A percentile compares a stretch with the other conserved stretches of the same genome.
phyloP scores from a whole-genome alignment of 2,888 invertebrate genomes.

The Drosophila subquinaria region DNA sequence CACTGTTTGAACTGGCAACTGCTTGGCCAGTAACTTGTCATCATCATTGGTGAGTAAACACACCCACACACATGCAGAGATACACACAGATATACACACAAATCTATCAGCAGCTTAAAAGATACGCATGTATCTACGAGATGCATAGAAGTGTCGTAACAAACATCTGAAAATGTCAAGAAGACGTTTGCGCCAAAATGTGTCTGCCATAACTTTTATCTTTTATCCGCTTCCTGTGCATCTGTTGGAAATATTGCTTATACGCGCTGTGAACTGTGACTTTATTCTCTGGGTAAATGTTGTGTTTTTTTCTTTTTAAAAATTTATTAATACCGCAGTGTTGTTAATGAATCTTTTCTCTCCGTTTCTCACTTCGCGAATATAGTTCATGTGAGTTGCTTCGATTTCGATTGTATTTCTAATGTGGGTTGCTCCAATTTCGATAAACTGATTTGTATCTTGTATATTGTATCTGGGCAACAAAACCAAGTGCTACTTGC shows the following conservation, averaged over 20 bases:
- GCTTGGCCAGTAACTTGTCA: constrained; percentile 46
- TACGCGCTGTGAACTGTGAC: constrained; percentile 49
- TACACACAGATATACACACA: neutral
- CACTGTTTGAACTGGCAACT: constrained; percentile 19
- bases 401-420: constrained; percentile 29
- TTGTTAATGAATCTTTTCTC: no score
- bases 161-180: constrained; percentile 24
- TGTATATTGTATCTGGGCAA: constrained; percentile 33
- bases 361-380: no score
- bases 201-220: neutral
- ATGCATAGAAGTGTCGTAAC: constrained; percentile 6
- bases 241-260: constrained; percentile 59
- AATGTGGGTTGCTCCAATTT: constrained; percentile 55
- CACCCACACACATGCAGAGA: constrained; percentile 6
- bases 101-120: constrained; percentile 25
- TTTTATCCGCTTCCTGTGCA: neutral
- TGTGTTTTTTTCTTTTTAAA: constrained; percentile 10
- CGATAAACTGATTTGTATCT: constrained; percentile 38
- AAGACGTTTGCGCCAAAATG: neutral
- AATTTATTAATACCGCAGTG: constrained; percentile 34
- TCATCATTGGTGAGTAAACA: constrained; percentile 49
- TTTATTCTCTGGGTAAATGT: constrained; percentile 4
- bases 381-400: no score
- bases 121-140: constrained; percentile 6
- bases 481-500: constrained; percentile 40